phyloP scores from a whole-genome alignment of 2,113 vertebrate species.

The Engystomops pustulosus region DNA sequence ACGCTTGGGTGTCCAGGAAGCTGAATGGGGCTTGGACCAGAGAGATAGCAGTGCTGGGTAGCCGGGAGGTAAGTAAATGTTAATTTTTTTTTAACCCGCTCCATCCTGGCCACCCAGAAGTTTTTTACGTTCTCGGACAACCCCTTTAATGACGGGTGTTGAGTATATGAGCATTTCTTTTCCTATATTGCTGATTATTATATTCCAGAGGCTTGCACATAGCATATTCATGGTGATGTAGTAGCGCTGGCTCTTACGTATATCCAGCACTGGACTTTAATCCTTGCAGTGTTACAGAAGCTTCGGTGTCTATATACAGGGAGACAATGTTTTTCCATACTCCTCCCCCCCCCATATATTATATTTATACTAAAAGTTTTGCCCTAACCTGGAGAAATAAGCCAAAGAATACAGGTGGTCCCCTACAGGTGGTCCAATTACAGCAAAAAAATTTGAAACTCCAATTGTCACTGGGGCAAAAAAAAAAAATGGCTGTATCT shows the following conservation, averaged over 20 bases:
- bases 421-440: too few relatives aligned
- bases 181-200: constrained; percentile 6
- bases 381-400: neutral
- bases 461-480: too few relatives aligned
- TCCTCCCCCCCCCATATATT: neutral
- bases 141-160: constrained; percentile 65
- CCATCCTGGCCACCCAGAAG: too few relatives aligned
- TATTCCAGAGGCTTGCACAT: constrained; percentile 17
- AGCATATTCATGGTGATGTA: neutral
- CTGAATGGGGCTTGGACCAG: too few relatives aligned
- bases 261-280: neutral
- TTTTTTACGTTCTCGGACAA: too few relatives aligned
- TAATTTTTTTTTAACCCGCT: too few relatives aligned
- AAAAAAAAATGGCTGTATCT: too few relatives aligned
- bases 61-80: too few relatives aligned
- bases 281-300: neutral
- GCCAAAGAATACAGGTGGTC: neutral
- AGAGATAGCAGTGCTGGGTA: too few relatives aligned
- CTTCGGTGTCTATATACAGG: neutral
- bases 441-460: too few relatives aligned
- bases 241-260: neutral
- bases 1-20: too few relatives aligned
- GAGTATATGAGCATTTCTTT: constrained; percentile 21
- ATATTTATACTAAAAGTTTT: neutral
- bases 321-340: neutral